These are phyloP conservation scores for Pogoniulus pusillus DNA, from an alignment of 2,797 vertebrate genomes.

Conservation along the genomic window DNA sequence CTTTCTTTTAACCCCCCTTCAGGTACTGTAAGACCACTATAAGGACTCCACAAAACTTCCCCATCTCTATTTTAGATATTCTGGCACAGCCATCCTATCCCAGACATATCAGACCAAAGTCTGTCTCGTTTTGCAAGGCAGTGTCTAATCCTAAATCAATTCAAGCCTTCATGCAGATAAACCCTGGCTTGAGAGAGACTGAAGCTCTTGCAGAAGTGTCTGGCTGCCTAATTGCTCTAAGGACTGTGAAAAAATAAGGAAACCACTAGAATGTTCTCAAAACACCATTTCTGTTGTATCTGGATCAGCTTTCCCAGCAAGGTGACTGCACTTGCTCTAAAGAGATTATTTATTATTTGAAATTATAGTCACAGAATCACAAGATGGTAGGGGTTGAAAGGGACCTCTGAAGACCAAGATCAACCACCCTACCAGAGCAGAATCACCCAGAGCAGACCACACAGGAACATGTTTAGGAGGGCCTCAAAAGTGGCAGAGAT, in stretches of 20 bases:
- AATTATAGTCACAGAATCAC: background rate
- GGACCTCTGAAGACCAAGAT: no score
- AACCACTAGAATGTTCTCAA: background rate
- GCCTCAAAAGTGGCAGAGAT: no score
- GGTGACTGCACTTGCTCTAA: background rate
- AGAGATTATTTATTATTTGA: background rate
- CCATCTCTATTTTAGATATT: background rate
- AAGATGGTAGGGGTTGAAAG: no score
- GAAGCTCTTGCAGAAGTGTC: background rate
- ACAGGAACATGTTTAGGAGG: no score
- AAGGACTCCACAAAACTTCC: no score
- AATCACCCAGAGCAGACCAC: no score
- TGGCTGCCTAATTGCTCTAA: background rate
- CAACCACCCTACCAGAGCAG: no score
- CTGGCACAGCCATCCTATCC: background rate
- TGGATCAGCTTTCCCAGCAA: background rate
- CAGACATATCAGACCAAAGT: background rate
- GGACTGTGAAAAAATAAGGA: background rate
- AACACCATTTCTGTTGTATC: background rate
- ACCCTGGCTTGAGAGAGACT: background rate
- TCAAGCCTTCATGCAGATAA: background rate
- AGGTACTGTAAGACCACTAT: no score
- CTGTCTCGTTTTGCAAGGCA: background rate
- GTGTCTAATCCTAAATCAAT: background rate
- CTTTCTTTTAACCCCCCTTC: no score